Conservation (phyloP, 1,140 invertebrate genomes). For the Drosophila nebulosa region DNA sequence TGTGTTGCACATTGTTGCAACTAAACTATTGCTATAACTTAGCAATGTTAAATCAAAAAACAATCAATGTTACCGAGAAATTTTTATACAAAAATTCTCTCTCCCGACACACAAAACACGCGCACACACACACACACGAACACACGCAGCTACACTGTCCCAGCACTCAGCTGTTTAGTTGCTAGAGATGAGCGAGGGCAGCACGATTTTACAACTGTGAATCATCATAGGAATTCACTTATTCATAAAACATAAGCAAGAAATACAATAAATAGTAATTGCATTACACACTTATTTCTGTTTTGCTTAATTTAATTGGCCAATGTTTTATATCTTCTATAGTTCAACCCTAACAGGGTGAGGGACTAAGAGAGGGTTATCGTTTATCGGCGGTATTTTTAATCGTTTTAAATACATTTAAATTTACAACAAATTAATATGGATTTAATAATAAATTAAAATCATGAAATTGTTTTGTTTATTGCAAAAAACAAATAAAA, state of each 20-base stretch:
- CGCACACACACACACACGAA: slow-evolving; percentile 4
- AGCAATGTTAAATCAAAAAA: slow-evolving; percentile 27
- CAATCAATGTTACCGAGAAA: slow-evolving; percentile 19
- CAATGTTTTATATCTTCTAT: neutral
- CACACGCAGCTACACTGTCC: slow-evolving; percentile 11
- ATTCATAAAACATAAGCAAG: too few relatives aligned
- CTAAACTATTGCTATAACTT: slow-evolving; percentile 34
- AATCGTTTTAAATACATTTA: neutral
- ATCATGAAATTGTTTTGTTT: slow-evolving; percentile 44
- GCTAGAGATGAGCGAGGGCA: slow-evolving; percentile 11
- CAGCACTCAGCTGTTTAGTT: slow-evolving; percentile 42
- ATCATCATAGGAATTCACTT: too few relatives aligned
- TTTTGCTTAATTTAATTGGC: too few relatives aligned
- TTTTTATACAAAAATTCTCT: slow-evolving; percentile 30
- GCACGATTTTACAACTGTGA: too few relatives aligned
- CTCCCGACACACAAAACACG: slow-evolving; percentile 23
- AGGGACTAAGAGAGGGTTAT: neutral
- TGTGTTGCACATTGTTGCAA: neutral
- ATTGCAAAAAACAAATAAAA: slow-evolving; percentile 62
- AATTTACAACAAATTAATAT: neutral
- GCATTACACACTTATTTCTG: too few relatives aligned
- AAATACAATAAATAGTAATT: too few relatives aligned
- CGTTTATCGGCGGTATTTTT: neutral
- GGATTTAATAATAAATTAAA: slow-evolving; percentile 10
- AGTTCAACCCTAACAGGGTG: neutral